A percentile compares a stretch with the other conserved stretches of the same genome.
Evolutionary conservation across 2,797 vertebrate genomes (phyloP).

Genomic region (Coendou prehensilis): DNA sequence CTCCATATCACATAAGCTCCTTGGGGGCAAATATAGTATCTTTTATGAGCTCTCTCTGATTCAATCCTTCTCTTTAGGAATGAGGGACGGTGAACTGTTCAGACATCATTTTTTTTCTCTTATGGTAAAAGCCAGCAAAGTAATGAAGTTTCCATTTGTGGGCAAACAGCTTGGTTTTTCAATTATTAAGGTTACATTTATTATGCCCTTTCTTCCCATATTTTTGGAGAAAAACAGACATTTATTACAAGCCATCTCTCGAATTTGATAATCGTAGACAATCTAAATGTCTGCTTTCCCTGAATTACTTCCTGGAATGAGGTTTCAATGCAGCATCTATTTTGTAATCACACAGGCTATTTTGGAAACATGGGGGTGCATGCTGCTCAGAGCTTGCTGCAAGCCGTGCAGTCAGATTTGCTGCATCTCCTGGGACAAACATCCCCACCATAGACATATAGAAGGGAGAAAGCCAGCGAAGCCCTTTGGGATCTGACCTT

Average conservation of each 20-base stretch:
- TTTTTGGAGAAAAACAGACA: conserved; percentile 79
- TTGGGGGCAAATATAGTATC: not conserved
- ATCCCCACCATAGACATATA: not conserved
- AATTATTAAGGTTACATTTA: conserved; percentile 79
- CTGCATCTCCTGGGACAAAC: conserved; percentile 27
- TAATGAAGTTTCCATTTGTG: conserved; percentile 79
- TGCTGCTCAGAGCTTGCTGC: conserved; percentile 15
- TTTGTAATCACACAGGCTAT: conserved; percentile 74
- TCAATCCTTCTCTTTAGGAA: not conserved
- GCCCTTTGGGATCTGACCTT: not conserved
- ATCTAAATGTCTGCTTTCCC: conserved; percentile 77
- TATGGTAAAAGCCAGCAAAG: conserved; percentile 61
- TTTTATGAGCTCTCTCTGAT: not conserved
- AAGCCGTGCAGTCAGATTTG: not conserved
- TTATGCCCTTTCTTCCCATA: conserved; percentile 70
- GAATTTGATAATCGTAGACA: conserved; percentile 80
- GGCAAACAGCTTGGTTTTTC: conserved; percentile 78
- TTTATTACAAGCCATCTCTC: conserved; percentile 78
- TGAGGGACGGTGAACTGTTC: conserved; percentile 27
- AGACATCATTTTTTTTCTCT: conserved; percentile 55
- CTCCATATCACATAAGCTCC: not conserved
- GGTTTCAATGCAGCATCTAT: conserved; percentile 70
- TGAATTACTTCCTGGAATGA: conserved; percentile 84
- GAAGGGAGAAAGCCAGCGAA: not conserved
- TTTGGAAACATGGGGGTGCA: conserved; percentile 59